phyloP scores from a whole-genome alignment of 35 echinoderm and acorn worm species.

The Chiridota heheva region DNA sequence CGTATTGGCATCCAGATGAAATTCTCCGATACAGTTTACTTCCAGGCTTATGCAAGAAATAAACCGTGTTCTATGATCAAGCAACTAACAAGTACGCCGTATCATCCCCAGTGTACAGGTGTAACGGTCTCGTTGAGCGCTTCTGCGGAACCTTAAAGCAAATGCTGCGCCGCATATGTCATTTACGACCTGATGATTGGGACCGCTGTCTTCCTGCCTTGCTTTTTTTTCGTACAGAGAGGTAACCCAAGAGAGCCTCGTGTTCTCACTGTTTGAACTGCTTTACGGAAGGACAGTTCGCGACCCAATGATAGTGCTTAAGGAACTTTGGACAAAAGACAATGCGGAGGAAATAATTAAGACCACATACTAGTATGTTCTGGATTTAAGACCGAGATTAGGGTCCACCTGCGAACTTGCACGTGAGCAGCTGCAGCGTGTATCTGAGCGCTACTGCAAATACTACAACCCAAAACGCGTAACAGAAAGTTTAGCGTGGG shows the following conservation, averaged over 20 bases:
- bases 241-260: not conserved
- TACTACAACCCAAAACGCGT: no score
- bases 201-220: conserved; percentile 46
- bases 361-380: no score
- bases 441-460: no score
- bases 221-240: conserved; percentile 69
- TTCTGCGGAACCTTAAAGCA: conserved; percentile 59
- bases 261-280: conserved; percentile 41
- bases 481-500: not conserved
- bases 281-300: conserved; percentile 28
- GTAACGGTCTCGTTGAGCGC: conserved; percentile 45
- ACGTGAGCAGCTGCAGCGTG: no score
- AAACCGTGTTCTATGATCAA: not conserved
- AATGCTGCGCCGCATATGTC: conserved; percentile 19
- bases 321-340: conserved; percentile 12
- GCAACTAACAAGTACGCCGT: conserved; percentile 19
- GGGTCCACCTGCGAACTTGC: no score
- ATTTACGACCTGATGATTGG: conserved; percentile 32
- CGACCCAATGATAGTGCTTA: conserved; percentile 22
- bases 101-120: conserved; percentile 53
- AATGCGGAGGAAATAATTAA: conserved; percentile 5
- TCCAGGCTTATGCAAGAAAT: conserved; percentile 6
- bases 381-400: no score
- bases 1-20: conserved; percentile 23
- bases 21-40: conserved; percentile 15